Conservation (phyloP, 1,140 invertebrate genomes). For the Caenorhabditis tropicalis region DNA sequence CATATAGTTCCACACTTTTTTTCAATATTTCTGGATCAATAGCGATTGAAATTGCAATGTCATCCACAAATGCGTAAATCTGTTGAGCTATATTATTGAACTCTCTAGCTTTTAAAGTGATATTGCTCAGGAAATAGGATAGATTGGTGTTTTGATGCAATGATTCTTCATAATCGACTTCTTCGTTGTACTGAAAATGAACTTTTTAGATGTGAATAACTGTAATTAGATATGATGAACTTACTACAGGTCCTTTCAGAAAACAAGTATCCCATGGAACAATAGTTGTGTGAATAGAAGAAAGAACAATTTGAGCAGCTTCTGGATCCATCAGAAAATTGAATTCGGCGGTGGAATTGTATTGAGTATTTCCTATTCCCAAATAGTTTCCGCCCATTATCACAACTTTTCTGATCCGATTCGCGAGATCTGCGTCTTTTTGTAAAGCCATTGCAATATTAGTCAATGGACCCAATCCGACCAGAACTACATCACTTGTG, state of each 20-base stretch:
- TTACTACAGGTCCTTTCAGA: background rate
- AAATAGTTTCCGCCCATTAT: constrained; percentile 20
- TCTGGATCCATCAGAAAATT: constrained; percentile 28
- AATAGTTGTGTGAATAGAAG: background rate
- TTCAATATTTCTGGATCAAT: background rate
- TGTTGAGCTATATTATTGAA: background rate
- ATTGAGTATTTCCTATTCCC: background rate
- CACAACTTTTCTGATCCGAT: background rate
- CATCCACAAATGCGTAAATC: constrained; percentile 1
- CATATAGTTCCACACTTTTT: background rate
- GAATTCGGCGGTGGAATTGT: constrained; percentile 10
- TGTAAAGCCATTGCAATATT: constrained; percentile 18
- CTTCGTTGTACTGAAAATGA: background rate
- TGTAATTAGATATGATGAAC: background rate
- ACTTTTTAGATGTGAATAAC: background rate
- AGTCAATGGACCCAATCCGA: constrained; percentile 11
- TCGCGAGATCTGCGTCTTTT: background rate
- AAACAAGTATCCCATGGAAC: constrained; percentile 26
- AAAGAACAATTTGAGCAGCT: constrained; percentile 10
- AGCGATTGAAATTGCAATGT: background rate
- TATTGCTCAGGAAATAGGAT: background rate
- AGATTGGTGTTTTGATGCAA: background rate
- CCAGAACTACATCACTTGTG: background rate
- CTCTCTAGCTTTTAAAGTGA: background rate
- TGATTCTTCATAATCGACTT: constrained; percentile 29